phyloP scores from a whole-genome alignment of 2,888 invertebrate species.

The Drosophila testacea region DNA sequence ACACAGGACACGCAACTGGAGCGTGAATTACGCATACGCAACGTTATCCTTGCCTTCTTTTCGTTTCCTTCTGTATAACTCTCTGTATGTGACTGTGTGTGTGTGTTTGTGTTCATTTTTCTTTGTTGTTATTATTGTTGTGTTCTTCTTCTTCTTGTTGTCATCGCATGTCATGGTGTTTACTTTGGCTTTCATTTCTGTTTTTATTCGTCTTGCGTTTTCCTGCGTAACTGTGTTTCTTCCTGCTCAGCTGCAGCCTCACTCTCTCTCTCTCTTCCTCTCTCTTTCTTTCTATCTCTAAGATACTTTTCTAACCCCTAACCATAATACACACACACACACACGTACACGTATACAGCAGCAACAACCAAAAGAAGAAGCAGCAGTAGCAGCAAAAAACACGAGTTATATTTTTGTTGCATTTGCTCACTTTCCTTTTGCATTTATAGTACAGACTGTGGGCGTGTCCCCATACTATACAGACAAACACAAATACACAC shows the following conservation, averaged over 20 bases:
- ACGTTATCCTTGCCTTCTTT: constrained; percentile 62
- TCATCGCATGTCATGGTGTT: constrained; percentile 74
- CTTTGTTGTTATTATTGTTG: constrained; percentile 38
- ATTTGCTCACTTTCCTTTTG: constrained; percentile 60
- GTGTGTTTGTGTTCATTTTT: constrained; percentile 28
- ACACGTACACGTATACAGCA: constrained; percentile 11
- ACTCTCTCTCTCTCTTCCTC: constrained; percentile 17
- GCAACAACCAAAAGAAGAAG: constrained; percentile 20
- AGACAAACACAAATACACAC: constrained; percentile 15
- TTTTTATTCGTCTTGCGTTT: constrained; percentile 52
- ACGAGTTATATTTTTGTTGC: constrained; percentile 32
- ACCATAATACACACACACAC: constrained; percentile 26
- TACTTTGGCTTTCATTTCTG: constrained; percentile 70
- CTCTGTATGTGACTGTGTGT: constrained; percentile 20
- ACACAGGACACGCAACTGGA: constrained; percentile 72
- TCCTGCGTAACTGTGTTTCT: constrained; percentile 58
- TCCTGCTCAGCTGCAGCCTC: constrained; percentile 51
- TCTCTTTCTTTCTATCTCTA: constrained; percentile 19
- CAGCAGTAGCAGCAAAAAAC: constrained; percentile 14
- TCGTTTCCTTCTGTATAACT: constrained; percentile 51
- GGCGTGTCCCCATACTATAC: constrained; percentile 11
- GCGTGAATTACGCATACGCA: constrained; percentile 81
- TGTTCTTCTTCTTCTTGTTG: constrained; percentile 49
- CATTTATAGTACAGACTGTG: constrained; percentile 37
- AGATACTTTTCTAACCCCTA: constrained; percentile 38